Base-by-base conservation (phyloP, 2,797 vertebrate genomes). In the Ibycter americanus region DNA sequence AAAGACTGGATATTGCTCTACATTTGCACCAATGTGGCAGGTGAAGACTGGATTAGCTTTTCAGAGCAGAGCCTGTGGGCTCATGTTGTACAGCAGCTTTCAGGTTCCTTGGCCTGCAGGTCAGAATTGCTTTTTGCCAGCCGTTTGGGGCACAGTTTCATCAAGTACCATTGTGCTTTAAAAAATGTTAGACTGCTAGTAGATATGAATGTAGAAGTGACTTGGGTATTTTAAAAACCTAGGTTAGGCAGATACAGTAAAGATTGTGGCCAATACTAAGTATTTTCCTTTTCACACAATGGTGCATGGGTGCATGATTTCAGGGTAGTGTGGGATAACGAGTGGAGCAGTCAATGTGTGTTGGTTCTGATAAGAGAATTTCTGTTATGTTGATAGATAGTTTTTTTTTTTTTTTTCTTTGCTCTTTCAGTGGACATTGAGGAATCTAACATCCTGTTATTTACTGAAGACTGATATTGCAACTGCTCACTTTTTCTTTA, bases 11-110 rank as follows among this genome's bases (percentile, higher is more conserved):
- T 38, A 0, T 58, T 23, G 10, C 29, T 78, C 26, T 63, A 3
- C 0, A 1, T 44, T 29, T 65, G 36, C 46, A 2, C 16, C 0
- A 8, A 12, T 1, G 0, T 1, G 4, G 23, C 47, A 7, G 20
- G 4, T 67, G 73, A 21, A 21, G 36, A 14, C n/a, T 32, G 29
- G 6, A 54, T 67, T 9, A 47, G 40, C n/a, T 47, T 63, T 36
- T 66, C 22, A 7, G 52, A 88, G 63, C 22, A 7, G 52, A 88
- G 63, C 56, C 29, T 0, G 0, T 4, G 7, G 3, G 2, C 16
- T 80, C 19, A 2, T 0, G 5, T 42, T 2, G 1, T 40, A 5
- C 29, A 42, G 44, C 32, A 47, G 9, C 3, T 2, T 66, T 63
- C 36, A 44, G 27, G 8, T 70, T 81, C 25, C 15, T 54, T 51